Evolutionary conservation across 1,140 invertebrate species (phyloP).

Genomic region (Pomacea maculata): DNA sequence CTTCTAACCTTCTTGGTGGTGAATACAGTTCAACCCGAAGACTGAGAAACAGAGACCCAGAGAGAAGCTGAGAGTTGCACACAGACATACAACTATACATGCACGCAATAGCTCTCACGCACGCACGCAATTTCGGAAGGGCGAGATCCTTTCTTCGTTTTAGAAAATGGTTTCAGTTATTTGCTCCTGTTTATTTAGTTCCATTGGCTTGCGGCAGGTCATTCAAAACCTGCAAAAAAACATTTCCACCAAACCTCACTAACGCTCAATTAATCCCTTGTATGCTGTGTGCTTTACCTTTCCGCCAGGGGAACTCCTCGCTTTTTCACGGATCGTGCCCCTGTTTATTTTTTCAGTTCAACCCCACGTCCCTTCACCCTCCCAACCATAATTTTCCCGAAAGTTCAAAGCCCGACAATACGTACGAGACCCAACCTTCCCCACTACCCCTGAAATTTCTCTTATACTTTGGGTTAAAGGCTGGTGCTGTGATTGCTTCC

Average conservation of each 20-base stretch:
- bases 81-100: background rate
- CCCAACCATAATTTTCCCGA: too few relatives aligned
- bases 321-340: too few relatives aligned
- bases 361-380: too few relatives aligned
- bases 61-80: background rate
- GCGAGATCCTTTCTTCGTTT: background rate
- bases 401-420: too few relatives aligned
- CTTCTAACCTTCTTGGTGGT: too few relatives aligned
- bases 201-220: background rate
- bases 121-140: too few relatives aligned
- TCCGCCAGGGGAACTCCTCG: background rate
- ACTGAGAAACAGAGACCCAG: background rate
- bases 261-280: constrained; percentile 16
- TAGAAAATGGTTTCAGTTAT: background rate
- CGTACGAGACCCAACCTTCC: too few relatives aligned
- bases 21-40: too few relatives aligned
- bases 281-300: background rate
- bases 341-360: too few relatives aligned
- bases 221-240: constrained; percentile 5
- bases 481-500: too few relatives aligned
- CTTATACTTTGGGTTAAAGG: too few relatives aligned
- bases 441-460: too few relatives aligned
- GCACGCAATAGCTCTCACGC: background rate
- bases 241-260: constrained; percentile 17
- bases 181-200: constrained; percentile 2